Percentiles rank a stretch among this genome's conserved stretches.
These are phyloP conservation scores for Hemitrygon akajei DNA, from an alignment of 2,797 vertebrate genomes.

Conservation along the genomic window DNA sequence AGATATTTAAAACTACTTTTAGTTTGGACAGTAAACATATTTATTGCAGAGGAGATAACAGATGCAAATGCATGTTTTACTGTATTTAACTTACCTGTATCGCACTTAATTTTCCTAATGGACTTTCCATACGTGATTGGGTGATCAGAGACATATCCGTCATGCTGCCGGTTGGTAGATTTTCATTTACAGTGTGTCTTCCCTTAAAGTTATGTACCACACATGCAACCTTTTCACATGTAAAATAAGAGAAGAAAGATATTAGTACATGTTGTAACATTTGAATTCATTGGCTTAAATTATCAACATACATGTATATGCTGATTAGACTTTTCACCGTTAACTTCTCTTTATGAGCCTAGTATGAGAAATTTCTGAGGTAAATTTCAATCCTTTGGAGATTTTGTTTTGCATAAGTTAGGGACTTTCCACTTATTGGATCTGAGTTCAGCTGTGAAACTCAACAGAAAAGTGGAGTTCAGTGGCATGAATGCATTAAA, in stretches of 20 bases:
- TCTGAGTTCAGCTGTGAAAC: neutral
- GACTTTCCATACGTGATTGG: constrained; percentile 80
- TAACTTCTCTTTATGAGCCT: neutral
- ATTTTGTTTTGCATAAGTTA: no score
- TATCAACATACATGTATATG: neutral
- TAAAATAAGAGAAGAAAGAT: constrained; percentile 29
- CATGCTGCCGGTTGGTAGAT: constrained; percentile 59
- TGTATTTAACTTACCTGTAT: constrained; percentile 52
- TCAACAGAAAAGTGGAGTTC: neutral
- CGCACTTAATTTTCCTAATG: constrained; percentile 89
- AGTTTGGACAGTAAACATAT: neutral
- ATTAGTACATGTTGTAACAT: neutral
- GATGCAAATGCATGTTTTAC: neutral
- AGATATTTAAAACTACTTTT: neutral
- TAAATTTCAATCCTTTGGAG: neutral
- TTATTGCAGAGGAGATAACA: neutral
- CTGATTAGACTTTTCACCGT: neutral
- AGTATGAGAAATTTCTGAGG: neutral
- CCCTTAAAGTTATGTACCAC: constrained; percentile 97
- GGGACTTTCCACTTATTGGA: neutral
- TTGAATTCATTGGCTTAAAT: neutral
- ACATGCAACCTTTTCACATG: constrained; percentile 75
- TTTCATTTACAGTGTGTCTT: constrained; percentile 76
- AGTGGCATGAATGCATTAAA: neutral
- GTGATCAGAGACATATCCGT: constrained; percentile 66